Conservation (phyloP, 2,888 invertebrate species). For the Idaea dimidiata region DNA sequence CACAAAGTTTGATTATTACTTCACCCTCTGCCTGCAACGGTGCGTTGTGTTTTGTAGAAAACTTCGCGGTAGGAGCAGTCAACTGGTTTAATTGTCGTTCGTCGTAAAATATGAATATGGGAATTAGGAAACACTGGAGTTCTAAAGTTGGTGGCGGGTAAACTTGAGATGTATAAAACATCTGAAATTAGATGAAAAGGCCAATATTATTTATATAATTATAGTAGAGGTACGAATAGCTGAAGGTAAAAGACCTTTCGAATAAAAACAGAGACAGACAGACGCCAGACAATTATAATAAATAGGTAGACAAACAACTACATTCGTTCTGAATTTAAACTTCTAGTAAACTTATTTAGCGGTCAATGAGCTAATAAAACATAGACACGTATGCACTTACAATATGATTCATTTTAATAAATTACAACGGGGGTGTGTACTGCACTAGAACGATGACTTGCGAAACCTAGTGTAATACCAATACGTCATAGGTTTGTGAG, state of each 20-base stretch:
- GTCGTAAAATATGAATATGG: too few species aligned
- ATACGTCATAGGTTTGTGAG: conserved; percentile 20
- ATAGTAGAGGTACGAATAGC: not conserved
- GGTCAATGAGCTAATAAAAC: not conserved
- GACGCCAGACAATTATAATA: not conserved
- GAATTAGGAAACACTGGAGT: too few species aligned
- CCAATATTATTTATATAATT: too few species aligned
- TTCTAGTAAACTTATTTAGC: not conserved
- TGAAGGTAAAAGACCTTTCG: not conserved
- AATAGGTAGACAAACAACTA: not conserved
- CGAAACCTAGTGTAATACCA: conserved; percentile 25
- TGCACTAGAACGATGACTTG: conserved; percentile 26
- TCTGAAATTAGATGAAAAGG: too few species aligned
- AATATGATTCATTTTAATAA: not conserved
- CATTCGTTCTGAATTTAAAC: not conserved
- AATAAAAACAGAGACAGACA: not conserved
- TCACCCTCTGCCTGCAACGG: too few species aligned
- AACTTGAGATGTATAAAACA: too few species aligned
- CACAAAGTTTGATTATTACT: too few species aligned
- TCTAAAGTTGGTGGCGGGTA: too few species aligned
- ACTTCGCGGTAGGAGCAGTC: too few species aligned
- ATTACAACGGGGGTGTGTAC: conserved; percentile 33
- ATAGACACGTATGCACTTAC: not conserved
- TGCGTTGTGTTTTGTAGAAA: too few species aligned
- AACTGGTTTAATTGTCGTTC: too few species aligned